Evolutionary conservation across 2,888 invertebrate genomes (phyloP).

Genomic region (Esperia sulphurella): DNA sequence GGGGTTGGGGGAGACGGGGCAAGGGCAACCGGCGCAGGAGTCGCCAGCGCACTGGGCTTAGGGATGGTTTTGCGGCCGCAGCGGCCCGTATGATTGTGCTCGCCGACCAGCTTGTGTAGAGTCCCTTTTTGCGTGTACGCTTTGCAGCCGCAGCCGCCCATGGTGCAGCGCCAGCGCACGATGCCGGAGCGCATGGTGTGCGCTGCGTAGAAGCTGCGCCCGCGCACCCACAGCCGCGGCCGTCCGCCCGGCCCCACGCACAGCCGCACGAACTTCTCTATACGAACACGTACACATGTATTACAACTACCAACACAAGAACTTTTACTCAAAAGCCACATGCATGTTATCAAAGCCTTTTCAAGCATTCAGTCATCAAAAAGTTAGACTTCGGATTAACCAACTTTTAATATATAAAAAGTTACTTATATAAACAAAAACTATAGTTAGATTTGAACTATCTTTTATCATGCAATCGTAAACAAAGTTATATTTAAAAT

Average conservation of each 20-base stretch:
- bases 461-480: too few relatives aligned
- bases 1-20: slow-evolving; percentile 48
- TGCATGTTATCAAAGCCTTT: not conserved
- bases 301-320: slow-evolving; percentile 4
- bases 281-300: slow-evolving; percentile 27
- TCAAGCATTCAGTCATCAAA: too few relatives aligned
- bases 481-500: too few relatives aligned
- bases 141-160: slow-evolving; percentile 74
- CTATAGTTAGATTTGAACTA: too few relatives aligned
- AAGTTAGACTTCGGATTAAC: too few relatives aligned
- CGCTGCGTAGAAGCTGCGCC: slow-evolving; percentile 72
- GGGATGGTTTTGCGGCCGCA: slow-evolving; percentile 46
- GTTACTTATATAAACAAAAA: too few relatives aligned
- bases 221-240: slow-evolving; percentile 70
- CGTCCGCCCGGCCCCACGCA: slow-evolving; percentile 71
- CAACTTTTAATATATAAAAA: too few relatives aligned
- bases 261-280: slow-evolving; percentile 61
- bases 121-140: slow-evolving; percentile 71
- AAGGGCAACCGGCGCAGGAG: slow-evolving; percentile 14
- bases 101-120: slow-evolving; percentile 67
- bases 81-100: slow-evolving; percentile 67
- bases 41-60: slow-evolving; percentile 22
- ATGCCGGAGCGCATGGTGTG: slow-evolving; percentile 74
- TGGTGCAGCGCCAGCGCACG: slow-evolving; percentile 72
- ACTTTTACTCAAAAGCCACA: not conserved